Evolutionary conservation across 2,888 invertebrate genomes (phyloP).

Genomic region (Megastigmus dorsalis): DNA sequence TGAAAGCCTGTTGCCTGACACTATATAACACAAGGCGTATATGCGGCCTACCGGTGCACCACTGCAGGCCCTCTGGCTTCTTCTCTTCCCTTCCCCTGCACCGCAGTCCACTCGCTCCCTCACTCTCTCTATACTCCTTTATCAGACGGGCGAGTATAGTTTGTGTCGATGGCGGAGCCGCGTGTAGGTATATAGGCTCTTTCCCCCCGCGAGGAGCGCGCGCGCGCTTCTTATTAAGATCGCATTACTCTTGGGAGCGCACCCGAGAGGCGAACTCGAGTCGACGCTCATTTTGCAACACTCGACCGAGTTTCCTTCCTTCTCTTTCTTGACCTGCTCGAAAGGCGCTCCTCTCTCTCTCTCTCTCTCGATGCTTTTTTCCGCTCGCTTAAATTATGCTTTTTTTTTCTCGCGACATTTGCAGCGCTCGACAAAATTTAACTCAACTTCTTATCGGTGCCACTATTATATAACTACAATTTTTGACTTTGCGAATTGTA

Average conservation of each 20-base stretch:
- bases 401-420: neutral
- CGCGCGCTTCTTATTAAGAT: slow-evolving; percentile 59
- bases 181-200: neutral
- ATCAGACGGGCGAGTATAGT: slow-evolving; percentile 14
- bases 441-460: too few relatives aligned
- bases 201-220: neutral
- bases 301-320: slow-evolving; percentile 26
- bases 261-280: slow-evolving; percentile 42
- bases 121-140: slow-evolving; percentile 22
- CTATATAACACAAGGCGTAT: slow-evolving; percentile 49
- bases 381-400: too few relatives aligned
- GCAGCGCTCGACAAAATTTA: too few relatives aligned
- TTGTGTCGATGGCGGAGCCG: too few relatives aligned
- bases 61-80: neutral
- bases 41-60: neutral
- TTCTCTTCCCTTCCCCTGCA: too few relatives aligned
- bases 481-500: too few relatives aligned
- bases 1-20: slow-evolving; percentile 70
- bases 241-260: slow-evolving; percentile 55
- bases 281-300: slow-evolving; percentile 35
- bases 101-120: neutral
- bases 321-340: slow-evolving; percentile 12
- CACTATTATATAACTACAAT: too few relatives aligned
- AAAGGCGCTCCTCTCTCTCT: too few relatives aligned
- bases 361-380: too few relatives aligned